phyloP scores from a whole-genome alignment of 2,113 vertebrate genomes.

The Peucedramus taeniatus region DNA sequence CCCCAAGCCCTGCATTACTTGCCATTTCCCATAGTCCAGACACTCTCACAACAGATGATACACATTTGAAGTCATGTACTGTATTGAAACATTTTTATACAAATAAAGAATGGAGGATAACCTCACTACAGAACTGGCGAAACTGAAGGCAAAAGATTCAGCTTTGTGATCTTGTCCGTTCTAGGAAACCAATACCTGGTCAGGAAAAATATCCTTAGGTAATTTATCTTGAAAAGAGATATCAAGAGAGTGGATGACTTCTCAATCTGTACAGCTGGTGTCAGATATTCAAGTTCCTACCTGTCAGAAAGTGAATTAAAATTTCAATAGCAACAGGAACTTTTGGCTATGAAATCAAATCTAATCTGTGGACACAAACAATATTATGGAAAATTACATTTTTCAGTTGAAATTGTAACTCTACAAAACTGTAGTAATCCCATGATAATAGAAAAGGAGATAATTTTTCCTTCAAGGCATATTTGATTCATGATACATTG shows the following conservation, averaged over 20 bases:
- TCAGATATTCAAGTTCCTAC: neutral
- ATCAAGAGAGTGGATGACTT: neutral
- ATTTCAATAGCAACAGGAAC: neutral
- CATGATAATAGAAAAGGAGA: neutral
- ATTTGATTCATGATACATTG: neutral
- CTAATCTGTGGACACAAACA: neutral
- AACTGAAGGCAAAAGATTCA: neutral
- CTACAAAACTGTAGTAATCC: neutral
- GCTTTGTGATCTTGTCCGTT: neutral
- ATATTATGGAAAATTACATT: neutral
- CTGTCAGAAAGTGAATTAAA: conserved; percentile 4
- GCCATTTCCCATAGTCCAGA: neutral
- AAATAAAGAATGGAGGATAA: conserved; percentile 39
- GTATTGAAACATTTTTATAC: conserved; percentile 11
- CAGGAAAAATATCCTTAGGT: conserved; percentile 8
- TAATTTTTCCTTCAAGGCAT: neutral
- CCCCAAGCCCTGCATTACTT: conserved; percentile 21
- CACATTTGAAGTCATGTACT: conserved; percentile 18
- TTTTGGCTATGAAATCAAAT: conserved; percentile 5
- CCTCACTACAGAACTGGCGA: neutral
- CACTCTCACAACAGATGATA: neutral
- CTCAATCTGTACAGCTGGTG: conserved; percentile 17
- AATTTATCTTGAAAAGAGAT: conserved; percentile 27
- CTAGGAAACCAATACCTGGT: neutral
- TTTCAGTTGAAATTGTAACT: conserved; percentile 23